phyloP scores from a whole-genome alignment of 2,888 invertebrate species.

The Aphodius sticticus region DNA sequence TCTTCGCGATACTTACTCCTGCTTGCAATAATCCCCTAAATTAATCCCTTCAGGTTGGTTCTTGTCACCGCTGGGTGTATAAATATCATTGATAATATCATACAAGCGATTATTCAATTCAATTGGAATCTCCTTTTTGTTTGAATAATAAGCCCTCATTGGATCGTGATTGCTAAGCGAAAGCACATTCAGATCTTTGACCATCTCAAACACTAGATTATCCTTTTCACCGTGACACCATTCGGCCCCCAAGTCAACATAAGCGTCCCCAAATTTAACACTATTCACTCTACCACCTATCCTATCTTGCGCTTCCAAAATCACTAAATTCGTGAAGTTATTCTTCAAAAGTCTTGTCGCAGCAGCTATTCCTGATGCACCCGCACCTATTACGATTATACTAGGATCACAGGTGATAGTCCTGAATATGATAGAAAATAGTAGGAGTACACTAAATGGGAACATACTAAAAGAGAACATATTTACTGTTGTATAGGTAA shows the following conservation, averaged over 20 bases:
- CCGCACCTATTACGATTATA: constrained; percentile 65
- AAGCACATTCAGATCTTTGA: constrained; percentile 51
- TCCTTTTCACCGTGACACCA: constrained; percentile 58
- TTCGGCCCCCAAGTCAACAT: constrained; percentile 55
- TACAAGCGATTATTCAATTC: constrained; percentile 29
- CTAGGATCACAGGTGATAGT: constrained; percentile 10
- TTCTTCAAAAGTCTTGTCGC: constrained; percentile 61
- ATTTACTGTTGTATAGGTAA: too few species aligned
- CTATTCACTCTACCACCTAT: constrained; percentile 54
- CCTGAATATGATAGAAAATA: constrained; percentile 46
- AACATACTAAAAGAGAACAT: not conserved
- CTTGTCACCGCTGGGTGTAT: constrained; percentile 35
- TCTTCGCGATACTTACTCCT: constrained; percentile 30
- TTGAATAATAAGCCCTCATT: constrained; percentile 34
- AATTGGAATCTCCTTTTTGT: constrained; percentile 25
- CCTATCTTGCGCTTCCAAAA: constrained; percentile 59
- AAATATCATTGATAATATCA: constrained; percentile 37
- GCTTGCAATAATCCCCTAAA: constrained; percentile 39
- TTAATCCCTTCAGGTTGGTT: constrained; percentile 34
- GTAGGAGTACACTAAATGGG: not conserved
- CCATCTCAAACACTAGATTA: constrained; percentile 55
- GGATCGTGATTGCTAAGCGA: constrained; percentile 22
- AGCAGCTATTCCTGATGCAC: constrained; percentile 66
- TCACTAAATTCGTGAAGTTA: constrained; percentile 60
- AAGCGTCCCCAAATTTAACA: constrained; percentile 44